Conservation (phyloP, 1,140 invertebrate species). For the Harlomillsia oculata region DNA sequence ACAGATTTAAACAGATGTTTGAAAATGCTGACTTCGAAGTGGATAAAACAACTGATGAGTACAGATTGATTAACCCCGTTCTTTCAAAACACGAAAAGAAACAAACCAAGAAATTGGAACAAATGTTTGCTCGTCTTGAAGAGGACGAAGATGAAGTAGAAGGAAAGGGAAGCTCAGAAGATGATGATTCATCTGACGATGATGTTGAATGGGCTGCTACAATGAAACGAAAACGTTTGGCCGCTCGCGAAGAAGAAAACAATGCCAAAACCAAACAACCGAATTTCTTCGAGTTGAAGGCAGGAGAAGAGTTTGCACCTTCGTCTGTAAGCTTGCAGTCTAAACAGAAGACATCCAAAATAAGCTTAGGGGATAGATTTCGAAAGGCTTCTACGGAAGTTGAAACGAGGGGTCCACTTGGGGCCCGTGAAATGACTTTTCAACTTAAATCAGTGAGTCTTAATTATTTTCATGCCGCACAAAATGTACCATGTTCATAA, state of each 20-base stretch:
- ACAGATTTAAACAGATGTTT: slow-evolving; percentile 82
- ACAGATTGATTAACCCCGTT: slow-evolving; percentile 74
- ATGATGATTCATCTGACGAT: slow-evolving; percentile 55
- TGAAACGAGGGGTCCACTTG: slow-evolving; percentile 50
- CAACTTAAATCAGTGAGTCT: slow-evolving; percentile 48
- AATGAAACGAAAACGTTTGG: slow-evolving; percentile 40
- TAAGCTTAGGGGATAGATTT: slow-evolving; percentile 60
- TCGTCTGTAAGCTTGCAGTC: slow-evolving; percentile 38
- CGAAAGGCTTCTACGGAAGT: slow-evolving; percentile 42
- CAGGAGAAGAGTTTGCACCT: slow-evolving; percentile 51
- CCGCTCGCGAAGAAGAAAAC: slow-evolving; percentile 33
- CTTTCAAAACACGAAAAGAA: slow-evolving; percentile 65
- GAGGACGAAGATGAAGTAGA: slow-evolving; percentile 41
- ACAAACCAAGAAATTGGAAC: slow-evolving; percentile 49
- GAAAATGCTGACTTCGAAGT: slow-evolving; percentile 89
- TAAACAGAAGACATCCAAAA: slow-evolving; percentile 35
- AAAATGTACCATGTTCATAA: not conserved
- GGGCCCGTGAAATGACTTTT: slow-evolving; percentile 71
- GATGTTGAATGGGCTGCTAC: slow-evolving; percentile 58
- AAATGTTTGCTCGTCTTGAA: slow-evolving; percentile 46
- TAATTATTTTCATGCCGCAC: slow-evolving; percentile 6
- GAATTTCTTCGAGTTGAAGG: slow-evolving; percentile 56
- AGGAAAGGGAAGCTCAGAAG: slow-evolving; percentile 41
- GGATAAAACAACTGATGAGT: slow-evolving; percentile 76
- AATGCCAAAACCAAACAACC: slow-evolving; percentile 38